A percentile compares a stretch with the other conserved stretches of the same genome.
Evolutionary conservation across 2,797 vertebrate genomes (phyloP).

Genomic region (Agapornis canus): DNA sequence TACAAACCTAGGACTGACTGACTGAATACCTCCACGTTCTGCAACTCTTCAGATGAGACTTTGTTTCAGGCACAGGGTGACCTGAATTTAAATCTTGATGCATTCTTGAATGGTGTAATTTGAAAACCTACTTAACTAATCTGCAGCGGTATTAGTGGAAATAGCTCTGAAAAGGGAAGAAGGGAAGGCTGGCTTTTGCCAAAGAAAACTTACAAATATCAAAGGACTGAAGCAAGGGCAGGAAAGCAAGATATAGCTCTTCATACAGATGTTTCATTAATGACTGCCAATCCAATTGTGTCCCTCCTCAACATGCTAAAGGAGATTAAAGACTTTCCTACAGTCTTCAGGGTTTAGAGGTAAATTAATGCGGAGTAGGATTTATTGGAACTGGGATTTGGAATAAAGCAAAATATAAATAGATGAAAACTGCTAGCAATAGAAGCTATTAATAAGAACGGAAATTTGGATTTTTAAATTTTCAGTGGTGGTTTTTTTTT

Average conservation of each 20-base stretch:
- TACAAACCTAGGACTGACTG: background rate
- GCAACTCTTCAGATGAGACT: background rate
- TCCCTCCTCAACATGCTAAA: background rate
- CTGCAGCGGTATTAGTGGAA: background rate
- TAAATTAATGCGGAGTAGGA: conserved; percentile 28
- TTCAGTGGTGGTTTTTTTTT: background rate
- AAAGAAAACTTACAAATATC: conserved; percentile 3
- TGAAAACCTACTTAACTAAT: background rate
- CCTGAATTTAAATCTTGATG: background rate
- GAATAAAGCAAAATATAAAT: background rate
- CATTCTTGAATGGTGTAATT: background rate
- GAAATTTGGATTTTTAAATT: background rate
- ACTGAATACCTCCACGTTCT: background rate
- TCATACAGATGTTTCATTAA: conserved; percentile 10
- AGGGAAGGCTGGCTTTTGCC: background rate
- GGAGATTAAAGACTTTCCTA: conserved; percentile 46
- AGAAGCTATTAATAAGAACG: background rate
- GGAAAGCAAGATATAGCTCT: background rate
- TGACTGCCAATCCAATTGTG: conserved; percentile 6
- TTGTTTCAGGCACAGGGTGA: background rate
- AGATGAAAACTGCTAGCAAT: background rate
- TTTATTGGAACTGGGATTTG: background rate
- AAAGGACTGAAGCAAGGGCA: background rate
- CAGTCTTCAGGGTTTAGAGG: conserved; percentile 6
- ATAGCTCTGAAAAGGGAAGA: background rate